Percentiles rank a stretch among this genome's conserved stretches.
phyloP scores from a whole-genome alignment of 2,888 invertebrate species.

The Patella ulyssiponensis region DNA sequence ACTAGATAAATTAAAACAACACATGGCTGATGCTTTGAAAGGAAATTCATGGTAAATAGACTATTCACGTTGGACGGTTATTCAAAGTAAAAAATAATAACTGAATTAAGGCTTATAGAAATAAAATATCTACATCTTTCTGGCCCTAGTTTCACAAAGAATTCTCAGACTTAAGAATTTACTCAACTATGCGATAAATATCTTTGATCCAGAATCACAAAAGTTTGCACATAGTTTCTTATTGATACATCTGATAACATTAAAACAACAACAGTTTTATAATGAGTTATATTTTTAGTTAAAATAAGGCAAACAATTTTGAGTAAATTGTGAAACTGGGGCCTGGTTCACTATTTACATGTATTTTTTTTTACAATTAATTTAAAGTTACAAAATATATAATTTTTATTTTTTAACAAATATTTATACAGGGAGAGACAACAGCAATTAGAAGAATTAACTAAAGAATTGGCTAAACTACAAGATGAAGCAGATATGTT shows the following conservation, averaged over 20 bases:
- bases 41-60: conserved; percentile 68
- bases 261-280: too few relatives aligned
- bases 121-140: background rate
- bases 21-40: conserved; percentile 70
- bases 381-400: background rate
- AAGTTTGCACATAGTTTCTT: too few relatives aligned
- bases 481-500: conserved; percentile 68
- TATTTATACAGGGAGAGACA: conserved; percentile 65
- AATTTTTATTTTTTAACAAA: background rate
- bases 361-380: too few relatives aligned
- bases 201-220: too few relatives aligned
- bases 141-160: background rate
- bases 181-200: too few relatives aligned
- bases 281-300: too few relatives aligned
- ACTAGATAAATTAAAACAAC: conserved; percentile 65
- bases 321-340: background rate
- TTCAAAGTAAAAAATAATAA: too few relatives aligned
- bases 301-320: too few relatives aligned
- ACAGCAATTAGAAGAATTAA: conserved; percentile 70
- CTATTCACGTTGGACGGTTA: background rate
- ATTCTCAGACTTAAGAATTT: too few relatives aligned
- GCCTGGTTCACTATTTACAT: background rate
- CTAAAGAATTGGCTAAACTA: conserved; percentile 66
- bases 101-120: background rate
- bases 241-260: too few relatives aligned